Evolutionary conservation across 1,140 invertebrate genomes (phyloP), one percentile per base, ranked within the genome.

Genomic region (Cotesia chilonis): DNA sequence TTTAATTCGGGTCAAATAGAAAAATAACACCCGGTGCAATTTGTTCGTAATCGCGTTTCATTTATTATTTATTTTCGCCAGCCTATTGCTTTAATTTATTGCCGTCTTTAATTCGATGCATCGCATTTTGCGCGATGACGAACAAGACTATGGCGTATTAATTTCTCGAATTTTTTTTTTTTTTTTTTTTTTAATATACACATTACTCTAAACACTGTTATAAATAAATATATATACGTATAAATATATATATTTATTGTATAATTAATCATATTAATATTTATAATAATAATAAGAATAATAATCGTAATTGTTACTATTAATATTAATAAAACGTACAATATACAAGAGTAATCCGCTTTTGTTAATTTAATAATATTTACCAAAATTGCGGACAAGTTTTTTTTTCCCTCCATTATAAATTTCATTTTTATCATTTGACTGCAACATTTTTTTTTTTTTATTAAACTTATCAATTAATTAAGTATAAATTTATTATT

Each of bases 301-400:
- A 10, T 41, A 41, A 41, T 41, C 41, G 41, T 41, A 41, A 41
- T 41, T 41, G 41, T 17, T 67, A 67, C n/a, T 51, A 67, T 57
- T 55, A 55, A 37, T 57, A 54, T 68, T 68, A 68, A 68, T 68
- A 68, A 68, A 68, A 36, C 37, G 20, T 68, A 55, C 55, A 55
- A 68, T 57, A 57, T 68, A 68, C 66, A 68, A 36, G 52, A 37
- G 52, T 55, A 54, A 37, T 55, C 55, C 35, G 66, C 14, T 14
- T 14, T 14, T 14, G 14, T 35, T 47, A 4, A 7, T 20, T 51
- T 70, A 57, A 59, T 59, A 59, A 20, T 59, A 6, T 37, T 66
- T 70, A 47, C 17, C 4, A 55, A 55, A 55, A 12, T 55, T 17
- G 12, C 52, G 52, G 14, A 55, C 14, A 55, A 55, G 60, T 70